Conservation (phyloP, 2,797 vertebrate species). For the Australoheros facetus region DNA sequence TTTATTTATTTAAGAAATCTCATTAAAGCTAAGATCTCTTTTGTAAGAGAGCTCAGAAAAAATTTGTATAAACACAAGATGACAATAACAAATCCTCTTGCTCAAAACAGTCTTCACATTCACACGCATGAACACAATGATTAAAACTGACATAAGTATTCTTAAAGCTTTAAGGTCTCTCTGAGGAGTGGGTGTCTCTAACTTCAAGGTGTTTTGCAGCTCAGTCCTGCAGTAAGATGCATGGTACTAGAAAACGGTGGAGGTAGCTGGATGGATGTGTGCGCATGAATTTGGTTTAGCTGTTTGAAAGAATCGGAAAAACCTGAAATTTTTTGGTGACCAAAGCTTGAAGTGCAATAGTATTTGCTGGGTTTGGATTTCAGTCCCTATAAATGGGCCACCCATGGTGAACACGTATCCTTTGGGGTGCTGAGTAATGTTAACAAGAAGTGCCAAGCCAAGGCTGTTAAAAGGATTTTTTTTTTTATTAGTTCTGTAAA, state of each 20-base stretch:
- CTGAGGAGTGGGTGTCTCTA: background rate
- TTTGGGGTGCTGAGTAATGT: constrained; percentile 21
- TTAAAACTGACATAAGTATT: background rate
- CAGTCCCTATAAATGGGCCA: constrained; percentile 18
- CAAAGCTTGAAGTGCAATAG: constrained; percentile 3
- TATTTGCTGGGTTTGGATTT: constrained; percentile 13
- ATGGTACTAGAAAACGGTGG: background rate
- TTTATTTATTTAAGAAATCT: background rate
- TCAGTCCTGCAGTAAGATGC: accelerated
- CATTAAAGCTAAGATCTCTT: background rate
- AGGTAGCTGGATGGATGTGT: constrained; percentile 44
- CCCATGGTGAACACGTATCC: constrained; percentile 23
- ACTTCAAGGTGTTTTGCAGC: background rate
- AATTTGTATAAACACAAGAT: background rate
- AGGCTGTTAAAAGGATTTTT: background rate
- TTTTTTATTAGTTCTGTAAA: constrained; percentile 25
- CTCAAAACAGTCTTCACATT: background rate
- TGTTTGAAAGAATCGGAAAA: constrained; percentile 5
- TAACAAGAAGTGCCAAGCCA: constrained; percentile 29
- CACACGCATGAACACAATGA: background rate
- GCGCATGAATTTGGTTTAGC: background rate
- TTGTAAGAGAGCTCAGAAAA: background rate
- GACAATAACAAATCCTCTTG: background rate
- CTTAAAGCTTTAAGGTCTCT: background rate
- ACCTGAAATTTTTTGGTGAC: background rate